Evolutionary conservation across 2,888 invertebrate species (phyloP), one percentile per base, ranked within the genome.

Genomic region (Eupithecia vulgata): DNA sequence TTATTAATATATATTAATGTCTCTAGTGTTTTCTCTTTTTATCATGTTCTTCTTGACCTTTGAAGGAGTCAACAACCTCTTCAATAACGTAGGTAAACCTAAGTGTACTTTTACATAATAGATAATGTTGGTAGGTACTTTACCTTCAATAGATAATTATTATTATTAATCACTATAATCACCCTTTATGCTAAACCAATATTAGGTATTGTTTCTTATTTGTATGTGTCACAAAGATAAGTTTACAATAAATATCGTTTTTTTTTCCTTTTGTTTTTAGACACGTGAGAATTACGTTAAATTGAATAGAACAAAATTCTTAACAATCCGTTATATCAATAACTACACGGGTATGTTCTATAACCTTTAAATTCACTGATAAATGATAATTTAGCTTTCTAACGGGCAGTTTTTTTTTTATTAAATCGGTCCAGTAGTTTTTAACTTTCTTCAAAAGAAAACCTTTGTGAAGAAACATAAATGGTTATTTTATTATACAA

Each of bases 241-340:
- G n/a, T 48, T 48, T 48, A 48, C 45, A n/a, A 48, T 48, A 48
- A 48, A 48, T n/a, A 48, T 48, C 42, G 45, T 48, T n/a, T 8
- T n/a, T 17, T 48, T n/a, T 13, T 40, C 37, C 1, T 7, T 7
- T 37, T 7, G 8, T 4, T 30, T 3, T 30, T 30, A 13, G 12
- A 5, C 12, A 13, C 40, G 42, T 15, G 42, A 42, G 42, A 42
- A 42, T 15, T 40, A 8, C 30, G 30, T 3, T 30, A 40, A 40
- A 12, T 40, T 40, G 40, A 40, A 12, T 40, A 12, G 40, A 40
- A 40, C 40, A 40, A 40, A 40, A 40, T 12, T 12, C 30, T 30
- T 30, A 30, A 30, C 30, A 30, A 30, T 30, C 30, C 1, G 30
- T 30, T 30, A 30, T 30, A 30, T n/a, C n/a, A n/a, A n/a, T n/a